These are phyloP conservation scores for Pectinophora gossypiella DNA, from an alignment of 1,140 invertebrate genomes.

Conservation along the genomic window DNA sequence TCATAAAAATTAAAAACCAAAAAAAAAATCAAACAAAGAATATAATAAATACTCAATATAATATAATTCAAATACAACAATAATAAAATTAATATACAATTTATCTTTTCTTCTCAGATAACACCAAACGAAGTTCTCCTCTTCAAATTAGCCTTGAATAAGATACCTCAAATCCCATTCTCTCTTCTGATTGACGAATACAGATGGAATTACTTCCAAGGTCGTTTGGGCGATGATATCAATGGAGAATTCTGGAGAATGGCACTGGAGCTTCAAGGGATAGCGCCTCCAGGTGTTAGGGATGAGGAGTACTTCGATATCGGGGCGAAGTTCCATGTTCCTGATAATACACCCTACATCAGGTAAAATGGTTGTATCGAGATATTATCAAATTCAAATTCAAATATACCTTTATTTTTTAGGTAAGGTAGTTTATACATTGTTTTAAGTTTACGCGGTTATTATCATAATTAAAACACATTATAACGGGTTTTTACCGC, in stretches of 20 bases:
- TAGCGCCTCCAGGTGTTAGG: constrained; percentile 76
- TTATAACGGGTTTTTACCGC: no score
- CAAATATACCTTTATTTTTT: no score
- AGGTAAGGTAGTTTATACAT: no score
- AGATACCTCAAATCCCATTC: constrained; percentile 86
- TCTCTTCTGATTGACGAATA: constrained; percentile 84
- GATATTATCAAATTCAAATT: no score
- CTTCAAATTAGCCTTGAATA: constrained; percentile 81
- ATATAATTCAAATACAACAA: no score
- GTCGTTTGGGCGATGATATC: constrained; percentile 69
- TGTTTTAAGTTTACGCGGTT: no score
- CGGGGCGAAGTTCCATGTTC: constrained; percentile 83
- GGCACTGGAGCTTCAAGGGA: constrained; percentile 77
- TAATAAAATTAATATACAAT: no score
- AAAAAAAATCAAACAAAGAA: no score
- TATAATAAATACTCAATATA: no score
- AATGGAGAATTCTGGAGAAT: constrained; percentile 83
- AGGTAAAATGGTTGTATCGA: no score
- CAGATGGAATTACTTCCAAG: constrained; percentile 84
- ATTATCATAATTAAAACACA: no score
- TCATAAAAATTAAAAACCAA: no score
- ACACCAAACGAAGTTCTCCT: constrained; percentile 64
- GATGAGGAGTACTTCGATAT: constrained; percentile 80
- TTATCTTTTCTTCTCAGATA: constrained; percentile 3
- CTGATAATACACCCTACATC: constrained; percentile 82